Evolutionary conservation across 2,888 invertebrate genomes (phyloP), one percentile per base, ranked within the genome.

Genomic region (Busseola fusca): DNA sequence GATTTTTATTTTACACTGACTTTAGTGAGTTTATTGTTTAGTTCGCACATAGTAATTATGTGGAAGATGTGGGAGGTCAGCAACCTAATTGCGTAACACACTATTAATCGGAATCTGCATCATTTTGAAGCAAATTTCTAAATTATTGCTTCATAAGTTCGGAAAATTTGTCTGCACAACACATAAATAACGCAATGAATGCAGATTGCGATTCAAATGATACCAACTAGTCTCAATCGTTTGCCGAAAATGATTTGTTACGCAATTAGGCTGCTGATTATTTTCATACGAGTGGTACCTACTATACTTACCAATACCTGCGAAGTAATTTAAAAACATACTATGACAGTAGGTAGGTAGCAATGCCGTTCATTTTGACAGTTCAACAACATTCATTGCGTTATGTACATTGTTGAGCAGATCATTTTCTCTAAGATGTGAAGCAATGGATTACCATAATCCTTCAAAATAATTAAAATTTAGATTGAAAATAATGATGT

Each of bases 1-100:
- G 67, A 77, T 73, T 81, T 81, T 74, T 72, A 72, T 74, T 82
- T 78, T 58, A 74, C 69, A 65, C 62, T 54, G 34, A 50, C 34
- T 69, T 58, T 54, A 50, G 45, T 48, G 40, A 12, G 52, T 48
- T 40, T 62, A 37, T 34, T 25, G 21, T 64, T 64, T 54, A 27
- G 40, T 75, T 69, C 34, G 50, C 66, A 57, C 60, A 42, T 69
- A 74, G n/a, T 75, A 25, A 65, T 64, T 63, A 63, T 59, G 0
- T 65, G 14, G 18, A 45, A 16, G 6, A 21, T 52, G 60, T 62
- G 30, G 40, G 65, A 56, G 27, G 52, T 48, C n/a, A 48, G 48
- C n/a, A n/a, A n/a, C n/a, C n/a, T n/a, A n/a, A n/a, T n/a, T n/a
- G n/a, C n/a, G n/a, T n/a, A n/a, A n/a, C n/a, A n/a, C n/a, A n/a